Evolutionary conservation across 2,797 vertebrate species (phyloP).

Genomic region (Brachyrhaphis roseni): DNA sequence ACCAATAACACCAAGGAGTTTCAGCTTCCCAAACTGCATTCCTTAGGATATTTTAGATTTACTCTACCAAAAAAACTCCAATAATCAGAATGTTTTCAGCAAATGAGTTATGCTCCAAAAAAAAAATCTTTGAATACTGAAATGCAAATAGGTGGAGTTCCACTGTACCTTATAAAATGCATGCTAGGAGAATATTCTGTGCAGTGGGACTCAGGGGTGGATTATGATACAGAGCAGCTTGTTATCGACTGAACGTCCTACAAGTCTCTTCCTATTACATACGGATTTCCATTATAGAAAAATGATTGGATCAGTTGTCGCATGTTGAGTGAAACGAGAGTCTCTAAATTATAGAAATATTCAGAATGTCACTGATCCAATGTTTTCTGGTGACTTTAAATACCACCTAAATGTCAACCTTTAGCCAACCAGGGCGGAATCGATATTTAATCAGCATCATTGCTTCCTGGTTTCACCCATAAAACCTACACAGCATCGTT

Average conservation of each 20-base stretch:
- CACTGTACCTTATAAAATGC: neutral
- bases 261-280: neutral
- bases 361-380: neutral
- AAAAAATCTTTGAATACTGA: neutral
- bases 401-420: neutral
- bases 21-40: neutral
- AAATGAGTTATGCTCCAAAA: neutral
- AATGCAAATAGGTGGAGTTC: neutral
- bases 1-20: neutral
- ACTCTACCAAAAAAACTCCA: no score
- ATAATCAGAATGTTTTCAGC: no score
- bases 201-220: neutral
- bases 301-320: neutral
- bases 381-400: neutral
- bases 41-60: no score
- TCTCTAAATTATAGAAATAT: constrained; percentile 6
- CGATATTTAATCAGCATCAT: constrained; percentile 2
- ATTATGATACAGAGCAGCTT: neutral
- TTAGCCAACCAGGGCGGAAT: neutral
- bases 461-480: neutral
- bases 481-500: neutral
- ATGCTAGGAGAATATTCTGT: neutral
- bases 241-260: no score
- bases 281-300: neutral
- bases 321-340: neutral